Percentiles rank a stretch among this genome's conserved stretches.
These are phyloP conservation scores for Gavialis gangeticus DNA, from an alignment of 2,113 vertebrate genomes.

Conservation along the genomic window DNA sequence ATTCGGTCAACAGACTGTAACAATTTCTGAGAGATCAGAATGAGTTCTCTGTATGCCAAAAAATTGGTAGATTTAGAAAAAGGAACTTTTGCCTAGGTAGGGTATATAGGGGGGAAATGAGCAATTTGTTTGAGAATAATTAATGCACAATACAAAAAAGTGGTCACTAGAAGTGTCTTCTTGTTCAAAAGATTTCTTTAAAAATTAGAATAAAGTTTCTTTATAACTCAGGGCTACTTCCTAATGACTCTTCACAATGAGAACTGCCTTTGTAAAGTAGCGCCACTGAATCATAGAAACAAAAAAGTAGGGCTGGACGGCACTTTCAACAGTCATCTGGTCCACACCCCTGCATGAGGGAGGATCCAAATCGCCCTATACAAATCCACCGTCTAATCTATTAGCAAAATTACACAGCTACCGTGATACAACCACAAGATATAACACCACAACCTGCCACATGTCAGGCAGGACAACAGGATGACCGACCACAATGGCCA, in stretches of 20 bases:
- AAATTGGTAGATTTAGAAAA: not conserved
- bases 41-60: not conserved
- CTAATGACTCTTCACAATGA: constrained; percentile 24
- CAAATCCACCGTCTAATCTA: too few relatives aligned
- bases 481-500: too few relatives aligned
- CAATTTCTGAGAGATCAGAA: not conserved
- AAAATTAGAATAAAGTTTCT: constrained; percentile 17
- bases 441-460: too few relatives aligned
- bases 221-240: not conserved
- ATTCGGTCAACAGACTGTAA: not conserved
- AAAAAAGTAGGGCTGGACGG: too few relatives aligned
- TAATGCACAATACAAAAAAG: not conserved
- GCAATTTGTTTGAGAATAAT: not conserved
- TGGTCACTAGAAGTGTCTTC: not conserved
- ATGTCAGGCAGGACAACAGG: too few relatives aligned
- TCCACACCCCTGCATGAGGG: too few relatives aligned
- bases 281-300: not conserved
- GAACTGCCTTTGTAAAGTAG: constrained; percentile 15
- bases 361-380: too few relatives aligned
- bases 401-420: too few relatives aligned
- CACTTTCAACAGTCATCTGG: too few relatives aligned
- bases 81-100: not conserved
- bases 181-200: not conserved
- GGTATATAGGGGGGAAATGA: not conserved
- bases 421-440: too few relatives aligned